Evolutionary conservation across 1,140 invertebrate genomes (phyloP), one percentile per base, ranked within the genome.

Genomic region (Drosophila sechellia): DNA sequence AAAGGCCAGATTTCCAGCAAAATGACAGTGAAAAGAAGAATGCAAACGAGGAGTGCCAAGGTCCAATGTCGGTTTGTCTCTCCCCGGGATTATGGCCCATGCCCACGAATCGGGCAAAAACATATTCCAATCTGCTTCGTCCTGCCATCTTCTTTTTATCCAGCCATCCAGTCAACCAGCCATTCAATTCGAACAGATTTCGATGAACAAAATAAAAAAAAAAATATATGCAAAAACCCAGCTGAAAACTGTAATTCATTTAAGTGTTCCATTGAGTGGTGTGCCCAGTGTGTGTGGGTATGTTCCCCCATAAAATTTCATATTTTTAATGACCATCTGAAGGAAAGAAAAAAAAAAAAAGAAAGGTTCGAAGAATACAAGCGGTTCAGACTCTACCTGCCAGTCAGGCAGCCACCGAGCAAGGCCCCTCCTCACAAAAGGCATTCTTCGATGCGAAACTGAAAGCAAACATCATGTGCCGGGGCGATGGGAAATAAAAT

Each of bases 251-350:
- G 76, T 83, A 84, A 83, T 83, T 83, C 80, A 83, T 84, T 83
- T 83, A 83, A 81, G 80, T 81, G 66, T 66, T 59, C 63, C 48
- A 58, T 61, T 48, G 50, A 69, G 54, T 66, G 70, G 43, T 66
- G 63, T 53, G 42, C 34, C n/a, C 17, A 11, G 39, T 52, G 42
- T 42, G 50, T 55, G 34, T n/a, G 56, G 35, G 25, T 58, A 17
- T 52, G 49, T 52, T 11, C 49, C 56, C 64, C 65, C 75, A 78
- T 83, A 49, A 79, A 84, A 84, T 79, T 83, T 84, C 80, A 83
- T 83, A 83, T 83, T 83, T 84, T 83, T 83, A 83, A 83, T 83
- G 80, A 83, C 79, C 77, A 56, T 45, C 79, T 39, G 52, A 50
- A 43, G 60, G 17, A 22, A 34, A 54, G 55, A 46, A 39, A 54